Evolutionary conservation across 2,888 invertebrate species (phyloP).

Genomic region (Isotomurus palustris): DNA sequence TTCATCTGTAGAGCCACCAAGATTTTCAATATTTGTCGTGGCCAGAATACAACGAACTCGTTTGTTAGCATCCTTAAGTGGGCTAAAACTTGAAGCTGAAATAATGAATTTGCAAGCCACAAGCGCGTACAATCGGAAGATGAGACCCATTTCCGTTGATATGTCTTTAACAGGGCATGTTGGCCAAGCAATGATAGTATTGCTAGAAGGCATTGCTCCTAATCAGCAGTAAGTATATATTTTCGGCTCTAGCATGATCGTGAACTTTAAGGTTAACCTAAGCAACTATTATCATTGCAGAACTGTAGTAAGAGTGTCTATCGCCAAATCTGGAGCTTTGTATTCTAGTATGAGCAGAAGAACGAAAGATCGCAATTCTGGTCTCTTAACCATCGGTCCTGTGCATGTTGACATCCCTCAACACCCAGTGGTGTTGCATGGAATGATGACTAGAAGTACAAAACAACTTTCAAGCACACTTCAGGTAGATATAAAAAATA

Average conservation of each 20-base stretch:
- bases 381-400: conserved; percentile 78
- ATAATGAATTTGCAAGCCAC: conserved; percentile 87
- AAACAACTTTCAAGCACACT: conserved; percentile 87
- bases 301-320: conserved; percentile 87
- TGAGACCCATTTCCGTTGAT: conserved; percentile 65
- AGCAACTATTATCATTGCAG: conserved; percentile 51
- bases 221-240: conserved; percentile 68
- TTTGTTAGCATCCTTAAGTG: conserved; percentile 82
- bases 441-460: conserved; percentile 94
- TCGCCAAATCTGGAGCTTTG: conserved; percentile 85
- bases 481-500: conserved; percentile 57
- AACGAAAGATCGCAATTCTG: conserved; percentile 72
- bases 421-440: conserved; percentile 95
- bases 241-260: not conserved
- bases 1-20: conserved; percentile 31
- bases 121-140: conserved; percentile 82
- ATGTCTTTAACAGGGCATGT: conserved; percentile 83
- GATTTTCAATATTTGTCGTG: conserved; percentile 68
- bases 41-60: conserved; percentile 80
- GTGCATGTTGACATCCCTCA: conserved; percentile 95
- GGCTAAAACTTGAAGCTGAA: conserved; percentile 90
- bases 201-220: conserved; percentile 84
- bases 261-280: not conserved
- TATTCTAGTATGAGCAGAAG: conserved; percentile 77
- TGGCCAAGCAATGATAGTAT: conserved; percentile 84